Conservation (phyloP, 2,888 invertebrate genomes). For the Lasioglossum leucozonium region DNA sequence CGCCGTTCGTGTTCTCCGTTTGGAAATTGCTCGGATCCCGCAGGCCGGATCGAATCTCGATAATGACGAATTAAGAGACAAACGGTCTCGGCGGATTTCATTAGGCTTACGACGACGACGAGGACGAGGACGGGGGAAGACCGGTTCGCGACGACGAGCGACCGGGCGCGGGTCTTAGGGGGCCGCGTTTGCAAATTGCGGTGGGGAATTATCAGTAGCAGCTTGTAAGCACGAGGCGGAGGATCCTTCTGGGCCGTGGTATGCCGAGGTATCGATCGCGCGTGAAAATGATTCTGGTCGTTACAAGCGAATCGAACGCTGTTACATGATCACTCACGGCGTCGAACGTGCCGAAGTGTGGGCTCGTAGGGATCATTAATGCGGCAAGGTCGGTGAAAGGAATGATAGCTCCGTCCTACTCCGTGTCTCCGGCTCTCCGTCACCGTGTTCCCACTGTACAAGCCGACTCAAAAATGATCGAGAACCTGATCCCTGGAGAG, state of each 20-base stretch:
- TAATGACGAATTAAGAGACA: slow-evolving; percentile 22
- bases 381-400: slow-evolving; percentile 80
- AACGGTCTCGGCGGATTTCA: slow-evolving; percentile 33
- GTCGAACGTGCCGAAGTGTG: slow-evolving; percentile 68
- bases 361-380: slow-evolving; percentile 75
- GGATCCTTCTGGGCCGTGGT: slow-evolving; percentile 41
- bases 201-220: slow-evolving; percentile 55
- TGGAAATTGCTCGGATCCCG: background rate
- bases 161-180: background rate
- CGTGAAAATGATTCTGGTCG: slow-evolving; percentile 72
- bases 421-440: slow-evolving; percentile 39
- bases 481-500: background rate
- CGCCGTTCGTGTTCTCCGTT: background rate
- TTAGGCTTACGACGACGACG: background rate
- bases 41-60: background rate
- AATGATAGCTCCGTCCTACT: slow-evolving; percentile 70
- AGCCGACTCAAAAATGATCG: background rate
- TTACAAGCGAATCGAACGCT: slow-evolving; percentile 67
- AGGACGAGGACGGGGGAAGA: background rate
- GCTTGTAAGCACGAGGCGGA: slow-evolving; percentile 59
- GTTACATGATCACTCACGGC: slow-evolving; percentile 68
- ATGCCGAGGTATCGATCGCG: slow-evolving; percentile 58
- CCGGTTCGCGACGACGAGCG: slow-evolving; percentile 32
- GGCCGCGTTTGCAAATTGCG: slow-evolving; percentile 49
- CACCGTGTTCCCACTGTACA: slow-evolving; percentile 6